Conservation (phyloP, 35 echinoderm and acorn worm species). For the Eucidaris tribuloides region DNA sequence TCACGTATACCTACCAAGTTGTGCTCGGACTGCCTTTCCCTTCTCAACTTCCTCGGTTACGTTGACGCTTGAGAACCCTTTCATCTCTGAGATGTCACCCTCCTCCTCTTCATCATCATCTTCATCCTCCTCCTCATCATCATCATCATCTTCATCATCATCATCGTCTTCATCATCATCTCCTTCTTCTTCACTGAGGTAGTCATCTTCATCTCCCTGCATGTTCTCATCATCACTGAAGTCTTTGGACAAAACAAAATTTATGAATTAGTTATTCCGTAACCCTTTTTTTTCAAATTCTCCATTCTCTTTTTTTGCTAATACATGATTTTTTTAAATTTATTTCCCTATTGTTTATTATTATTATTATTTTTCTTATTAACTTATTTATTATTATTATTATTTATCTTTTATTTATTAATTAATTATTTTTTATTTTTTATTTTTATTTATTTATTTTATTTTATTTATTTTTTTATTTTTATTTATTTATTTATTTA, state of each 20-base stretch:
- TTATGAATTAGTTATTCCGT: background rate
- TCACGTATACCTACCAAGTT: slow-evolving; percentile 64
- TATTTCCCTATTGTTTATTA: background rate
- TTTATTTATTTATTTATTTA: too few relatives aligned
- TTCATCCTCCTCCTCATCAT: background rate
- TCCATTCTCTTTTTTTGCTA: background rate
- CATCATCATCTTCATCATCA: slow-evolving; percentile 20
- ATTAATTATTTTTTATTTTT: too few relatives aligned
- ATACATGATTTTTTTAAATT: too few relatives aligned
- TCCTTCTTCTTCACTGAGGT: slow-evolving; percentile 10
- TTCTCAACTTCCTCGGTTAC: slow-evolving; percentile 40
- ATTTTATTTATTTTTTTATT: too few relatives aligned
- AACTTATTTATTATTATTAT: too few relatives aligned
- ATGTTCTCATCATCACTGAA: background rate
- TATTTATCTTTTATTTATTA: background rate
- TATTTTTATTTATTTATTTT: too few relatives aligned
- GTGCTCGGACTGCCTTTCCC: slow-evolving; percentile 60
- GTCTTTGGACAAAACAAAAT: background rate
- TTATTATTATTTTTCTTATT: background rate
- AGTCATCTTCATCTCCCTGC: background rate
- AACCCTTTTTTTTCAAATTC: background rate
- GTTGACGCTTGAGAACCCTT: slow-evolving; percentile 46
- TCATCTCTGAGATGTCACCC: background rate
- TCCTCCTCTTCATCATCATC: slow-evolving; percentile 34
- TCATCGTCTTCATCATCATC: slow-evolving; percentile 38